Evolutionary conservation across 2,113 vertebrate genomes (phyloP).

Genomic region (Antigone vipio): DNA sequence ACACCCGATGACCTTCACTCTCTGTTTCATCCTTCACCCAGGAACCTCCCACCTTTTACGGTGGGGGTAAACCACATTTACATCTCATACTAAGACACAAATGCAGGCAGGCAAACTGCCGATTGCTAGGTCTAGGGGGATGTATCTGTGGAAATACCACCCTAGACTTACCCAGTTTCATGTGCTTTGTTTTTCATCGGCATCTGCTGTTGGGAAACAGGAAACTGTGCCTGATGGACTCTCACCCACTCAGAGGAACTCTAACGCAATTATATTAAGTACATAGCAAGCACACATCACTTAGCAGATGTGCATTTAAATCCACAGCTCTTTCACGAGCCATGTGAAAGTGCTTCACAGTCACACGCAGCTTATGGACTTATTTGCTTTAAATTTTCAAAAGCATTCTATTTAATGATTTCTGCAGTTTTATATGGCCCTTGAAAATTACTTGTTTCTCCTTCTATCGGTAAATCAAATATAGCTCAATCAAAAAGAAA

Average conservation of each 20-base stretch:
- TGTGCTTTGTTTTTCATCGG: not conserved
- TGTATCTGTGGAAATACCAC: not conserved
- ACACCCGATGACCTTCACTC: not conserved
- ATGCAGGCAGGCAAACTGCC: not conserved
- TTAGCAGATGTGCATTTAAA: not conserved
- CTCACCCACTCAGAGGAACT: not conserved
- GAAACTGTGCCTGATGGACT: not conserved
- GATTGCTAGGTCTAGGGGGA: not conserved
- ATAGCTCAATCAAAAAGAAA: not conserved
- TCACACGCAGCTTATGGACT: not conserved
- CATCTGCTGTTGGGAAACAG: not conserved
- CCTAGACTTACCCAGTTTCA: not conserved
- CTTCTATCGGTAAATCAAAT: not conserved
- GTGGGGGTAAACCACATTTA: not conserved
- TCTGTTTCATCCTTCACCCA: not conserved
- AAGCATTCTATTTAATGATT: not conserved
- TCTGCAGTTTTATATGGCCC: not conserved
- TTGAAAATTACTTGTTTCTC: not conserved
- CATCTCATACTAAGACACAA: not conserved
- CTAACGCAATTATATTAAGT: not conserved
- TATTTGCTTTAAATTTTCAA: not conserved
- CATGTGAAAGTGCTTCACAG: not conserved
- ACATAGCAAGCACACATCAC: not conserved
- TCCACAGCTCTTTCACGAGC: not conserved
- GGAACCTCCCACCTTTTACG: not conserved